These are phyloP conservation scores for Cantharis rufa DNA, from an alignment of 2,888 invertebrate genomes.

Conservation along the genomic window DNA sequence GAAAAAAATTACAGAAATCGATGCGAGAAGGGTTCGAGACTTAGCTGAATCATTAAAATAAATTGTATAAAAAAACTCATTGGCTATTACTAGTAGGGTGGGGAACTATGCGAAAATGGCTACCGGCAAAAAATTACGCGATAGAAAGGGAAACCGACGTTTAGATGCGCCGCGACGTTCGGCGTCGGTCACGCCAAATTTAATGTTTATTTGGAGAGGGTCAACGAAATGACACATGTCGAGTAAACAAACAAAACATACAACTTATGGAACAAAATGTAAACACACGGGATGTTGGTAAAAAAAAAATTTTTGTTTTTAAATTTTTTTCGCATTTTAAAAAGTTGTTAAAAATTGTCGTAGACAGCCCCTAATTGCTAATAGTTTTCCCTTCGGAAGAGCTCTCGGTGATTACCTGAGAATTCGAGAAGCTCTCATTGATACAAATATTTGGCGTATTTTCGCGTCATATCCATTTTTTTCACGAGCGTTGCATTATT, in stretches of 20 bases:
- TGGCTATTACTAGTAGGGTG: constrained; percentile 45
- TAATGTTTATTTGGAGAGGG: constrained; percentile 22
- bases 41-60: constrained; percentile 47
- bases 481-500: constrained; percentile 35
- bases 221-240: constrained; percentile 27
- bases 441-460: constrained; percentile 28
- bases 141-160: constrained; percentile 45
- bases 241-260: constrained; percentile 20
- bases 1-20: constrained; percentile 25
- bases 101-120: constrained; percentile 47
- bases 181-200: constrained; percentile 28
- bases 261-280: constrained; percentile 15
- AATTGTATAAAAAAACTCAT: constrained; percentile 51
- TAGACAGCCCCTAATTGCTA: background rate
- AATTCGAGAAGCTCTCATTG: constrained; percentile 38
- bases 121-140: constrained; percentile 43
- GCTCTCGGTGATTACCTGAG: constrained; percentile 31
- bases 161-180: constrained; percentile 30
- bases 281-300: constrained; percentile 10
- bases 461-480: constrained; percentile 33
- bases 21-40: constrained; percentile 37
- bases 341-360: constrained; percentile 1
- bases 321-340: background rate
- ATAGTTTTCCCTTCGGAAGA: background rate
- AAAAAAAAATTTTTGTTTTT: background rate